Conservation (phyloP, 1,140 invertebrate genomes). For the Oreohelix idahoensis region DNA sequence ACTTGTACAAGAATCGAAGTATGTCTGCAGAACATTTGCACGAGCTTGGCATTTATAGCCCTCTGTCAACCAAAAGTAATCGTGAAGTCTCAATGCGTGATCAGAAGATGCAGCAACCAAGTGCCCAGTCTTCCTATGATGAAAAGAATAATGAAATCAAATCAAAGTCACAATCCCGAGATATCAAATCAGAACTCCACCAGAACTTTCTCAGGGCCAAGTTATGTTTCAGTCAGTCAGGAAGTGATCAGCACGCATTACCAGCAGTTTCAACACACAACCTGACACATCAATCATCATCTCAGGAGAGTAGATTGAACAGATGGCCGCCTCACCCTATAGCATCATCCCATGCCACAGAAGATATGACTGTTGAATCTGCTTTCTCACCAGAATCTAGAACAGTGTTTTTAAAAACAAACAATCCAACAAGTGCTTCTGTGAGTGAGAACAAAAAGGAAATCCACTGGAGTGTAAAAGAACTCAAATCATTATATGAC, state of each 20-base stretch:
- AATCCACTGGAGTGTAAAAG: slow-evolving; percentile 59
- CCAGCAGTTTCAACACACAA: neutral
- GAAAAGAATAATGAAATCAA: neutral
- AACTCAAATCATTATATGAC: slow-evolving; percentile 48
- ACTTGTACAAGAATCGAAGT: neutral
- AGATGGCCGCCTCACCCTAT: neutral
- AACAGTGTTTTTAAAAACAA: slow-evolving; percentile 14
- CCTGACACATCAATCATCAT: neutral
- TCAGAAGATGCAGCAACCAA: neutral
- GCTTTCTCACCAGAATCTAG: neutral
- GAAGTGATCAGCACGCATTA: neutral
- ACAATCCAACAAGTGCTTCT: neutral
- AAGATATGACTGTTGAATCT: neutral
- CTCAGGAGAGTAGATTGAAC: neutral
- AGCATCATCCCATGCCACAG: neutral
- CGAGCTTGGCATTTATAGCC: neutral
- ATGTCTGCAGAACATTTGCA: neutral
- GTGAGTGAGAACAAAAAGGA: slow-evolving; percentile 27
- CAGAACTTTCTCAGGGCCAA: slow-evolving; percentile 26
- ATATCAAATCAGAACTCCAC: slow-evolving; percentile 23
- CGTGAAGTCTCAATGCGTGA: neutral
- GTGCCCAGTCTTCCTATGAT: neutral
- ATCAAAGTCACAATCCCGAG: neutral
- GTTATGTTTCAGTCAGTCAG: slow-evolving; percentile 36
- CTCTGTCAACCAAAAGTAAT: neutral